These are phyloP conservation scores for Sprattus sprattus DNA, from an alignment of 2,113 vertebrate species.

Conservation along the genomic window DNA sequence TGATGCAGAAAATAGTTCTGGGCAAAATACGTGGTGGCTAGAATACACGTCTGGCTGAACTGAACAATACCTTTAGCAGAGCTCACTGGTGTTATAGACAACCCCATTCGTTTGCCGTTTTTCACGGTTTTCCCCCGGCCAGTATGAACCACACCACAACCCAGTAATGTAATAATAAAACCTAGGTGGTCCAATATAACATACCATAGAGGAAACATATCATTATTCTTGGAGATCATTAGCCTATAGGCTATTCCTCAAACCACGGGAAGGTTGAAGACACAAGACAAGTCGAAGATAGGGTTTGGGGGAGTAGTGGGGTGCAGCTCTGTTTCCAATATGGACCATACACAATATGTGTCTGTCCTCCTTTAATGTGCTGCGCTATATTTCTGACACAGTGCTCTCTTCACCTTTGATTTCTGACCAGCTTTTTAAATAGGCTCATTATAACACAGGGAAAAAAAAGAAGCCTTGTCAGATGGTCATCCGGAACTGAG, in stretches of 20 bases:
- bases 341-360: constrained; percentile 57
- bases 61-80: constrained; percentile 63
- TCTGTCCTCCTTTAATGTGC: constrained; percentile 60
- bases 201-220: constrained; percentile 55
- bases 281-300: constrained; percentile 38
- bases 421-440: constrained; percentile 55
- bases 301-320: constrained; percentile 22
- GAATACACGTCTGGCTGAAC: constrained; percentile 65
- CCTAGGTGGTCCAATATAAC: constrained; percentile 62
- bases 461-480: constrained; percentile 59
- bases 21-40: constrained; percentile 69
- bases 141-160: constrained; percentile 61
- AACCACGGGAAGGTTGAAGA: constrained; percentile 55
- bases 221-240: constrained; percentile 53
- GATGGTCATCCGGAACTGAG: constrained; percentile 66
- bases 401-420: constrained; percentile 60
- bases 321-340: constrained; percentile 71
- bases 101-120: constrained; percentile 56
- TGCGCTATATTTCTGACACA: constrained; percentile 56
- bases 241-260: constrained; percentile 56
- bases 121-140: constrained; percentile 44
- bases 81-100: constrained; percentile 65
- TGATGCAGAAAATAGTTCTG: constrained; percentile 70
- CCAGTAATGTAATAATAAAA: constrained; percentile 66
- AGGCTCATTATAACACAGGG: constrained; percentile 62